Base-by-base conservation (phyloP, 1,140 invertebrate species). In the Drosophila busckii region DNA sequence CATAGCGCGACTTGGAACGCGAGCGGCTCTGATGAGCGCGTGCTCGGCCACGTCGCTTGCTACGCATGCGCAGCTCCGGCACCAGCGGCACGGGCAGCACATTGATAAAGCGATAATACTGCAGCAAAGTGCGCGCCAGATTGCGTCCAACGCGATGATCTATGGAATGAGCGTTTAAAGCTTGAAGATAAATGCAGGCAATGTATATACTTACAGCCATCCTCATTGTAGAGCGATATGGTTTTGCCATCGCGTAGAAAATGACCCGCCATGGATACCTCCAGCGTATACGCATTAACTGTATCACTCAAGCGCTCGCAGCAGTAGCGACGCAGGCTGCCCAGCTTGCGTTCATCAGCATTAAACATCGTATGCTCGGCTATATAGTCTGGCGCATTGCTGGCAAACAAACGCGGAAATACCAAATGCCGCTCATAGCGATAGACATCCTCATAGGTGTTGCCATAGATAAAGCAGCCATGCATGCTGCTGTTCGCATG, bases 381-480 rank as follows among this genome's bases (percentile, higher is more conserved):
- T 16, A 92, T 92, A 85, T 95, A 98, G 75, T 97, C 96, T 58
- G 96, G 93, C 5, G 95, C 92, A 76, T 94, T 92, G 76, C 93
- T 91, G 64, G 94, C 91, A 46, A 98, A 89, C n/a, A 97, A 88
- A 88, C 97, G 96, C 0, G 96, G 96, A 80, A 98, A 94, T 2
- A 97, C 92, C 17, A 95, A 92, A 86, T 96, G 95, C 20, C 94
- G 88, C 83, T 96, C 94, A 75, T 94, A 94, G 80, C 94, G 94
- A 82, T 76, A 90, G 15, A 88, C 95, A 85, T 99, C 96, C 62
- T 98, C 97, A 76, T 97, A 98, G 0, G 95, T 94, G 88, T 98
- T 99, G 4, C 98, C 98, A 83, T 97, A 97, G 54, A 99, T 93
- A 88, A 99, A 99, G 23, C 95, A 93, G 9, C 98, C 97, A 75